Percentiles rank a stretch among this genome's conserved stretches.
phyloP scores from a whole-genome alignment of 92 coral and sea anemone species.

The Chrysogorgia sp. region DNA sequence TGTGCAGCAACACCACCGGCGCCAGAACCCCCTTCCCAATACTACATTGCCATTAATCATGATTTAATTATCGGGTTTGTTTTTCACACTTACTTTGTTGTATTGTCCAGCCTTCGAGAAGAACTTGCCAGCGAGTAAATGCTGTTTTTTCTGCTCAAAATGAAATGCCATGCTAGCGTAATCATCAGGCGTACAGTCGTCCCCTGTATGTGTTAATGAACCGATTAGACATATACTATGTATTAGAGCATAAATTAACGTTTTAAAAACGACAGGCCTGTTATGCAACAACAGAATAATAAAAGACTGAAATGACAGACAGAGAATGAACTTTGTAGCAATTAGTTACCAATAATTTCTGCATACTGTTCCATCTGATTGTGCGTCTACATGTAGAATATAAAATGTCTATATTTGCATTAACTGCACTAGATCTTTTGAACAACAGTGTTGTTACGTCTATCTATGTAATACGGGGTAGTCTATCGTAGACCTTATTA shows the following conservation, averaged over 20 bases:
- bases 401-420: neutral
- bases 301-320: no score
- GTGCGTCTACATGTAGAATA: conserved; percentile 81
- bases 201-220: conserved; percentile 60
- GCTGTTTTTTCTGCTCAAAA: conserved; percentile 93
- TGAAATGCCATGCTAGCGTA: conserved; percentile 95
- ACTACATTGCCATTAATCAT: no score
- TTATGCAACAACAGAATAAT: neutral
- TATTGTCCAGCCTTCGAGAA: conserved; percentile 81
- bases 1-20: no score
- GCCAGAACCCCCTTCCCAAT: no score
- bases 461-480: no score
- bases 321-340: neutral
- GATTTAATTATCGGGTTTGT: neutral
- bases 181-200: conserved; percentile 92
- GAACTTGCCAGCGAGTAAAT: conserved; percentile 96
- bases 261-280: no score
- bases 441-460: no score
- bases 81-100: conserved; percentile 63
- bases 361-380: conserved; percentile 99
- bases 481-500: no score
- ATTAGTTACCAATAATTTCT: conserved; percentile 86
- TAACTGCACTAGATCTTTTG: no score
- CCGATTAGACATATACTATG: neutral
- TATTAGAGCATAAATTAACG: no score